Percentiles rank a stretch among this genome's conserved stretches.
These are phyloP conservation scores for Cremastinae sp. DNA, from an alignment of 2,888 invertebrate species.

Conservation along the genomic window DNA sequence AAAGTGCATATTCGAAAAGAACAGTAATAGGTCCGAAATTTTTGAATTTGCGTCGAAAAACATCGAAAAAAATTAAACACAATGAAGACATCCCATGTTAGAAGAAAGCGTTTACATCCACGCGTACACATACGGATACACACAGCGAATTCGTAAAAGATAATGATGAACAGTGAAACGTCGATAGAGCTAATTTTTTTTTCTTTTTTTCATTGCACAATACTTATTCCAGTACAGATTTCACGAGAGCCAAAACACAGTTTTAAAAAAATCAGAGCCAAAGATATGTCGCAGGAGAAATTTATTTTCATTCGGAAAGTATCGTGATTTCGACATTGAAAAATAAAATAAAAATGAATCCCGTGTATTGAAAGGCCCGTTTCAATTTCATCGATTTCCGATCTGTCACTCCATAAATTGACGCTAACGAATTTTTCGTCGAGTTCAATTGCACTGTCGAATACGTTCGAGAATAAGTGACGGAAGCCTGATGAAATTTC, in stretches of 20 bases:
- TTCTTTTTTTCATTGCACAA: slow-evolving; percentile 12
- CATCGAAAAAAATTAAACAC: slow-evolving; percentile 43
- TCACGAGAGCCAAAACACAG: slow-evolving; percentile 3
- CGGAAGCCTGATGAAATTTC: slow-evolving; percentile 21
- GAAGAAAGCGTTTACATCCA: slow-evolving; percentile 71
- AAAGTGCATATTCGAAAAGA: too few relatives aligned
- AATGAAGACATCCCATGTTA: slow-evolving; percentile 38
- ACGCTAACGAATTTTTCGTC: slow-evolving; percentile 51
- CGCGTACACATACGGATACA: slow-evolving; percentile 38
- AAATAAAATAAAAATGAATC: slow-evolving; percentile 37
- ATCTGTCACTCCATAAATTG: slow-evolving; percentile 41
- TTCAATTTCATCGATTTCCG: slow-evolving; percentile 53
- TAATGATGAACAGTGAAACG: slow-evolving; percentile 7
- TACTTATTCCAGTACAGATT: not conserved
- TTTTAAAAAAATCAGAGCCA: not conserved
- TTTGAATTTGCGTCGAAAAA: slow-evolving; percentile 5
- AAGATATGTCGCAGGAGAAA: not conserved
- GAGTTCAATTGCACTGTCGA: slow-evolving; percentile 37
- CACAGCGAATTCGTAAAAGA: slow-evolving; percentile 43
- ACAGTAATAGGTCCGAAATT: too few relatives aligned
- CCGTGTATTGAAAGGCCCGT: slow-evolving; percentile 30
- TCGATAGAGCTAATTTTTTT: slow-evolving; percentile 21
- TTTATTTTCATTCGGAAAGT: slow-evolving; percentile 3
- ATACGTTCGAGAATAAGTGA: slow-evolving; percentile 13
- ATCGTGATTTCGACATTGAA: slow-evolving; percentile 11